A percentile compares a stretch with the other conserved stretches of the same genome.
These are phyloP conservation scores for Lithophane semibrunnea DNA, from an alignment of 2,888 invertebrate genomes.

Conservation along the genomic window DNA sequence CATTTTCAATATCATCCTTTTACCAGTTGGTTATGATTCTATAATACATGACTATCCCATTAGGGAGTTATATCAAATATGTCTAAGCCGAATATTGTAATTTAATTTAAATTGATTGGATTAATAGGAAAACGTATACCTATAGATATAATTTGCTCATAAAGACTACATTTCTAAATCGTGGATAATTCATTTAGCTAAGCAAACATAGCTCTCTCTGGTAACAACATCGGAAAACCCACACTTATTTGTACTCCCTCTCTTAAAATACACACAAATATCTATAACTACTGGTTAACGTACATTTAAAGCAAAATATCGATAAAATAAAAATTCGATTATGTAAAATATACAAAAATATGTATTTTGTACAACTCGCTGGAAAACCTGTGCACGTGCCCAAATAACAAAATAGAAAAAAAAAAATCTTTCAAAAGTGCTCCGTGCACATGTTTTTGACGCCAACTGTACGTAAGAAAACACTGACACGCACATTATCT, in stretches of 20 bases:
- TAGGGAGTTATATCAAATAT: constrained; percentile 27
- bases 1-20: constrained; percentile 29
- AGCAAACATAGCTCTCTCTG: constrained; percentile 45
- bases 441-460: constrained; percentile 47
- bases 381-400: constrained; percentile 41
- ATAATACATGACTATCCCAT: constrained; percentile 26
- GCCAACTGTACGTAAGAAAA: constrained; percentile 57
- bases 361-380: constrained; percentile 47
- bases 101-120: constrained; percentile 32
- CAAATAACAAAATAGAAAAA: not conserved
- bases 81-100: constrained; percentile 41
- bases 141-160: constrained; percentile 39
- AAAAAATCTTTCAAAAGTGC: constrained; percentile 5
- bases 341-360: constrained; percentile 67
- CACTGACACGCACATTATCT: constrained; percentile 52
- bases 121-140: constrained; percentile 34
- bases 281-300: constrained; percentile 63
- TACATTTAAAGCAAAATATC: constrained; percentile 64
- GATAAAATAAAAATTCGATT: constrained; percentile 49
- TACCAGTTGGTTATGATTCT: constrained; percentile 12
- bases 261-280: constrained; percentile 64
- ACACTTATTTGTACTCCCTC: constrained; percentile 65
- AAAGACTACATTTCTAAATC: constrained; percentile 47
- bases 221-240: constrained; percentile 42
- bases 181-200: constrained; percentile 55